A percentile compares a stretch with the other conserved stretches of the same genome.
These are phyloP conservation scores for Eupithecia exiguata DNA, from an alignment of 2,888 invertebrate genomes.

Conservation along the genomic window DNA sequence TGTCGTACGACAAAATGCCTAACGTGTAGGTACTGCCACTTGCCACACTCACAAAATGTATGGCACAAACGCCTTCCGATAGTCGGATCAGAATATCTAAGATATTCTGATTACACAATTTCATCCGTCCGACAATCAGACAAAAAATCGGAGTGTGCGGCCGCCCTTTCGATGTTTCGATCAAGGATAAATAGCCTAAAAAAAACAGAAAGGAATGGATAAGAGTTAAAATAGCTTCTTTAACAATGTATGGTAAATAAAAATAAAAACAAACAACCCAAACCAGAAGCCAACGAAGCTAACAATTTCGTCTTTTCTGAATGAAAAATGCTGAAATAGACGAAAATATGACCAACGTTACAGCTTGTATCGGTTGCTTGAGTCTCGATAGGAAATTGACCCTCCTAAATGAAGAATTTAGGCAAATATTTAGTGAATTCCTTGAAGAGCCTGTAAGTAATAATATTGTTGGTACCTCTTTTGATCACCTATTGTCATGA, in stretches of 20 bases:
- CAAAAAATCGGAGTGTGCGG: no score
- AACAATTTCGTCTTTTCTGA: not conserved
- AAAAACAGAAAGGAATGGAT: not conserved
- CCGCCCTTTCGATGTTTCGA: no score
- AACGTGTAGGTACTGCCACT: no score
- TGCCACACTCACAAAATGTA: no score
- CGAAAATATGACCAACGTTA: not conserved
- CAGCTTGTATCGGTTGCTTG: constrained; percentile 38
- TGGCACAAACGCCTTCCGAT: no score
- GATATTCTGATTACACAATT: no score
- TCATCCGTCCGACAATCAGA: no score
- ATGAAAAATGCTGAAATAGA: not conserved
- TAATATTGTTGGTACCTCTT: constrained; percentile 2
- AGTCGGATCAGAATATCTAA: no score
- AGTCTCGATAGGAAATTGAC: constrained; percentile 53
- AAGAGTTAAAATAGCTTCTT: not conserved
- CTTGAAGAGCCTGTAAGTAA: constrained; percentile 51
- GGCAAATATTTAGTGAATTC: constrained; percentile 48
- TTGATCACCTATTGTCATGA: no score
- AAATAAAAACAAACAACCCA: constrained; percentile 10
- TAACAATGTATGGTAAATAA: not conserved
- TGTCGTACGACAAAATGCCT: no score
- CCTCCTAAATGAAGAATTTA: constrained; percentile 47
- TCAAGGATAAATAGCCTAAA: no score
- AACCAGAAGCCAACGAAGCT: not conserved